A percentile compares a stretch with the other conserved stretches of the same genome.
Conservation (phyloP, 2,113 vertebrate genomes). For the Semnopithecus entellus region DNA sequence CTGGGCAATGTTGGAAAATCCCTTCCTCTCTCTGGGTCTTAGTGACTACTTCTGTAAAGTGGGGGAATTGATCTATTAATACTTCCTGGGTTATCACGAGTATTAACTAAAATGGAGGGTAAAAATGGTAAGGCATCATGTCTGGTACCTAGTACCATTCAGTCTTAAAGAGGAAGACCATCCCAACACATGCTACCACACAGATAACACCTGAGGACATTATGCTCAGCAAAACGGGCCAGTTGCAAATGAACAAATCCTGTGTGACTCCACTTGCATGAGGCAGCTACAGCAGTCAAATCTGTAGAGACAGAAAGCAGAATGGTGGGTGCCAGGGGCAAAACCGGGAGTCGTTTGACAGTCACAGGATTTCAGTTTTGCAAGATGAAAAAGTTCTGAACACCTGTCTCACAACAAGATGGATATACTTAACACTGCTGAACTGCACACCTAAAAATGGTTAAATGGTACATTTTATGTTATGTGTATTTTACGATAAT, state of each 20-base stretch:
- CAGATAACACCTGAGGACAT: background rate
- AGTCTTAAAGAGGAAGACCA: background rate
- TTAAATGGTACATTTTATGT: background rate
- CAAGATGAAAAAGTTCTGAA: background rate
- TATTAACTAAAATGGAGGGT: background rate
- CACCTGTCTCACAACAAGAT: no score
- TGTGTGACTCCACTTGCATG: background rate
- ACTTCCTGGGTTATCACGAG: no score
- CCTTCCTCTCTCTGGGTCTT: background rate
- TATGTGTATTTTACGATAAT: background rate
- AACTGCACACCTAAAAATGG: background rate
- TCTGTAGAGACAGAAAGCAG: background rate
- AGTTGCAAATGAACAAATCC: background rate
- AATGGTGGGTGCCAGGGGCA: no score
- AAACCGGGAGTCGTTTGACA: no score
- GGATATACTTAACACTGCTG: background rate
- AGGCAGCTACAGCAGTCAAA: background rate
- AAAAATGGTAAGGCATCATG: background rate
- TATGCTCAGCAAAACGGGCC: background rate
- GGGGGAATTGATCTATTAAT: no score
- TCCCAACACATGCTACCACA: background rate
- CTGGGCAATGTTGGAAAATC: background rate
- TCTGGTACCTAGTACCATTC: background rate
- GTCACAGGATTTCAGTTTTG: background rate
- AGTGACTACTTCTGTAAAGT: background rate